Percentiles rank a stretch among this genome's conserved stretches.
Evolutionary conservation across 2,888 invertebrate species (phyloP).

Genomic region (Ctenicera cuprea): DNA sequence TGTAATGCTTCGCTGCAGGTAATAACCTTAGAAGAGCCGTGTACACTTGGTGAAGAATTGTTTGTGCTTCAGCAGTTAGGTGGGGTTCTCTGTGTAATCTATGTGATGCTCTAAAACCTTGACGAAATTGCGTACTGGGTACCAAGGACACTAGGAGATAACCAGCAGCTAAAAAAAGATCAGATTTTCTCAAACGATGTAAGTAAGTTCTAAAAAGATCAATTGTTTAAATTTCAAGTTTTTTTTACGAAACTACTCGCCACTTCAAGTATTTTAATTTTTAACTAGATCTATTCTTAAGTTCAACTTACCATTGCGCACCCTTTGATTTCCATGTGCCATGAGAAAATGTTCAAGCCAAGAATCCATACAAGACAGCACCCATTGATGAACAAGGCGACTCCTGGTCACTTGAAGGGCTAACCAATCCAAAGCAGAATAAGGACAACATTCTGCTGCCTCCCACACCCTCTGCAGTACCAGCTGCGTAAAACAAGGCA

Average conservation of each 20-base stretch:
- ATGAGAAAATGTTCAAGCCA: constrained; percentile 95
- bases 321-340: constrained; percentile 89
- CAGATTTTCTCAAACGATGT: too few species aligned
- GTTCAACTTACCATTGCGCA: constrained; percentile 81
- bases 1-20: constrained; percentile 89
- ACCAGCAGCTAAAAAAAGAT: constrained; percentile 85
- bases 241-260: too few species aligned
- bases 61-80: constrained; percentile 75
- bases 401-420: constrained; percentile 90
- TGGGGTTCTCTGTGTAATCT: constrained; percentile 73
- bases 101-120: constrained; percentile 84
- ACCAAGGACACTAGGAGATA: constrained; percentile 92
- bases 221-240: neutral
- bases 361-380: constrained; percentile 91
- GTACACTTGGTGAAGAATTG: constrained; percentile 80
- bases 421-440: constrained; percentile 94
- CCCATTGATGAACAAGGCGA: constrained; percentile 93
- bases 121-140: constrained; percentile 92
- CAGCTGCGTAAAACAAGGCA: constrained; percentile 94
- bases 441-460: constrained; percentile 92
- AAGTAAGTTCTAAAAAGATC: neutral
- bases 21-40: constrained; percentile 84
- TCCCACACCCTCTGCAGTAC: constrained; percentile 93
- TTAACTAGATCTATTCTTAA: neutral
- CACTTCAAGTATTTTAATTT: too few species aligned